Percentiles rank a stretch among this genome's conserved stretches.
These are phyloP conservation scores for Eupristina koningsbergeri DNA, from an alignment of 1,140 invertebrate genomes.

Conservation along the genomic window DNA sequence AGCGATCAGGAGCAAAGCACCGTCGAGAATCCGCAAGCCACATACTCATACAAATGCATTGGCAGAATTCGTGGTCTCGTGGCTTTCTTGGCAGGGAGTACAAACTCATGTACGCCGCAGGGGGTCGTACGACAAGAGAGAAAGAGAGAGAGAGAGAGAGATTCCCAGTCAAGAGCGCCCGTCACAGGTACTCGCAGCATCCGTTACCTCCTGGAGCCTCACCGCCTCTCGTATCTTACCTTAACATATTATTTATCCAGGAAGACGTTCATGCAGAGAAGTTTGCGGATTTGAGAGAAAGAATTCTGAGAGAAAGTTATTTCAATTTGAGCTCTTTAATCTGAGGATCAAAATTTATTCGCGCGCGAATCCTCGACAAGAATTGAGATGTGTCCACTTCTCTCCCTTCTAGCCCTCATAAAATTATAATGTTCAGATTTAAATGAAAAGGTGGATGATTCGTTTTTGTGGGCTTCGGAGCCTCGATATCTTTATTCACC, in stretches of 20 bases:
- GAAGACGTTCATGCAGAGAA: slow-evolving; percentile 1
- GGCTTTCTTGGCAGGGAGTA: slow-evolving; percentile 7
- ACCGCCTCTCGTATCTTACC: slow-evolving; percentile 70
- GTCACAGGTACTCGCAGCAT: slow-evolving; percentile 69
- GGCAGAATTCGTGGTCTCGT: not conserved
- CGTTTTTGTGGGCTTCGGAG: too few species aligned
- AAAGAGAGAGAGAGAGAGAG: not conserved
- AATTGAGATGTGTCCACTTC: slow-evolving; percentile 9
- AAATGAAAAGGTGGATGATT: not conserved
- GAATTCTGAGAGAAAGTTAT: slow-evolving; percentile 22
- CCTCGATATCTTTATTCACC: not conserved
- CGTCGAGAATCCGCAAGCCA: not conserved
- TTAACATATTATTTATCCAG: slow-evolving; percentile 73
- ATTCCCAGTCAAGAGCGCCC: slow-evolving; percentile 66
- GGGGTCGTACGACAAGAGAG: not conserved
- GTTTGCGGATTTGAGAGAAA: not conserved
- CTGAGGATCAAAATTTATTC: not conserved
- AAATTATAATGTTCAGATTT: not conserved
- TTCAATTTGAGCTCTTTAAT: slow-evolving; percentile 27
- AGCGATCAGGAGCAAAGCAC: not conserved
- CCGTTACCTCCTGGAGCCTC: slow-evolving; percentile 73
- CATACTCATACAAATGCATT: not conserved
- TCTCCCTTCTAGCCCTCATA: not conserved
- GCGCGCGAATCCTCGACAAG: not conserved
- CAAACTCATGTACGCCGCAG: not conserved